These are phyloP conservation scores for Echeneis naucrates DNA, from an alignment of 2,797 vertebrate species.

Conservation along the genomic window DNA sequence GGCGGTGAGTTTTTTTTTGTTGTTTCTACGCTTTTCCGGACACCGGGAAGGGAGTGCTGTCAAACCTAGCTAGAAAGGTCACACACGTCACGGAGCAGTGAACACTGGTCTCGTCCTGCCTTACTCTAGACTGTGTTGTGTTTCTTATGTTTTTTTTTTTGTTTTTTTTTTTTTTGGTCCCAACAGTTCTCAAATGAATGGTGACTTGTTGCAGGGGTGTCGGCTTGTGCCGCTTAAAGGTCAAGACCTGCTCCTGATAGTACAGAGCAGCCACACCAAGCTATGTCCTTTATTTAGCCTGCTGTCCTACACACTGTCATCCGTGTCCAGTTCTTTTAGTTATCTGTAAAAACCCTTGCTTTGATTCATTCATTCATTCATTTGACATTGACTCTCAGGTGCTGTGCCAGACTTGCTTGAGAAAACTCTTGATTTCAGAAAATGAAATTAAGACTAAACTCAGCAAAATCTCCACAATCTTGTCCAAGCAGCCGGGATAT, in stretches of 20 bases:
- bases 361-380: conserved; percentile 40
- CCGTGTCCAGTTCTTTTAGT: neutral
- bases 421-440: neutral
- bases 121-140: too few relatives aligned
- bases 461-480: too few relatives aligned
- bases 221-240: conserved; percentile 31
- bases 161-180: too few relatives aligned
- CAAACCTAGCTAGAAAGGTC: conserved; percentile 74
- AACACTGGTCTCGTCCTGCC: neutral
- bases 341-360: neutral
- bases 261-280: neutral
- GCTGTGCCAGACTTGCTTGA: neutral
- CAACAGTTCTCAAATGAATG: neutral
- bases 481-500: neutral
- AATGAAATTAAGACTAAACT: neutral
- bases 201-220: conserved; percentile 28
- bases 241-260: conserved; percentile 39
- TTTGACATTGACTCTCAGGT: neutral
- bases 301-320: neutral
- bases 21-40: too few relatives aligned
- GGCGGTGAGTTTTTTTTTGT: conserved; percentile 71
- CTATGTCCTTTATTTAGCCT: neutral
- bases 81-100: conserved; percentile 23
- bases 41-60: conserved; percentile 22
- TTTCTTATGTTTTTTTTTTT: too few relatives aligned